Evolutionary conservation across 2,888 invertebrate species (phyloP).

Genomic region (Parochlus steinenii): DNA sequence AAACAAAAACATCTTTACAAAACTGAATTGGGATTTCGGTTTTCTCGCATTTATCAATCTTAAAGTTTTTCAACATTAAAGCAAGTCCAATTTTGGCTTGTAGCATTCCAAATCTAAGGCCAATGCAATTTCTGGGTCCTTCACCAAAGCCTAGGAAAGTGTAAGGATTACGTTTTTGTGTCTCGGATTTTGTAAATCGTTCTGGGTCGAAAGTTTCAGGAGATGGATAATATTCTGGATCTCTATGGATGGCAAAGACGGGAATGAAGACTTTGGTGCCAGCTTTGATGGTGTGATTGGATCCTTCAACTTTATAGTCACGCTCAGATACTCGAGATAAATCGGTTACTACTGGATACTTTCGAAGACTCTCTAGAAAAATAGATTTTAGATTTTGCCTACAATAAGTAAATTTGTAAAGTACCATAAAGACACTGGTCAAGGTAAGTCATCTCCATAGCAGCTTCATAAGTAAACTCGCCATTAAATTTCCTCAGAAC

Average conservation of each 20-base stretch:
- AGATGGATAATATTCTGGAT: constrained; percentile 4
- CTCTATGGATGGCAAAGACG: constrained; percentile 6
- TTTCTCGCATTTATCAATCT: constrained; percentile 8
- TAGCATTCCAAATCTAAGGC: constrained; percentile 16
- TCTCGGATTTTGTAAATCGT: constrained; percentile 9
- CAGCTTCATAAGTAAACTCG: constrained; percentile 6
- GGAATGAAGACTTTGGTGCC: constrained; percentile 12
- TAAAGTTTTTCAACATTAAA: constrained; percentile 13
- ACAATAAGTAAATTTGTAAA: no score
- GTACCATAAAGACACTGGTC: constrained; percentile 33
- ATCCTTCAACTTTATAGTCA: neutral
- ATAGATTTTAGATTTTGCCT: no score
- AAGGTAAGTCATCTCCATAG: constrained; percentile 8
- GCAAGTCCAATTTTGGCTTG: constrained; percentile 16
- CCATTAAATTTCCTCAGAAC: constrained; percentile 4
- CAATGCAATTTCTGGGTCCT: constrained; percentile 11
- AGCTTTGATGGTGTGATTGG: constrained; percentile 3
- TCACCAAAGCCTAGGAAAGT: constrained; percentile 5
- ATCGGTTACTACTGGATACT: constrained; percentile 12
- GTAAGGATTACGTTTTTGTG: constrained; percentile 14
- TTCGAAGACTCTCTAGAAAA: constrained; percentile 15
- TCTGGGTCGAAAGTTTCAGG: constrained; percentile 8
- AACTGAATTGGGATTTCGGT: neutral
- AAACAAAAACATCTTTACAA: neutral
- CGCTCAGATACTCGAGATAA: neutral